phyloP scores from a whole-genome alignment of 2,797 vertebrate species.

The Acrocephalus scirpaceus region DNA sequence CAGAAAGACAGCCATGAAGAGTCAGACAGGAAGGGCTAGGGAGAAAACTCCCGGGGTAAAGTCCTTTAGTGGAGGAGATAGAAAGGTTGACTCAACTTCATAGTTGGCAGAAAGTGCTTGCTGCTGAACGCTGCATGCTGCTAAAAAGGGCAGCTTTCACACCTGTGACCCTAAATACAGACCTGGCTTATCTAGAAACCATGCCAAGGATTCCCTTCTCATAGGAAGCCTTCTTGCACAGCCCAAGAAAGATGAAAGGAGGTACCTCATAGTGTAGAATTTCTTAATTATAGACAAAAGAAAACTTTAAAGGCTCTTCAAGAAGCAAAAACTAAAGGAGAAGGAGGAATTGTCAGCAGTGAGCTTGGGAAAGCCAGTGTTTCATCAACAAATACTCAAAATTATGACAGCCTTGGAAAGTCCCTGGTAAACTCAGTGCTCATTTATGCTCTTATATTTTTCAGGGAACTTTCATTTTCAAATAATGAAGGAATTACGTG shows the following conservation, averaged over 20 bases:
- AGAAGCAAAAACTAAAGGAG: neutral
- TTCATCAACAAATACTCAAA: neutral
- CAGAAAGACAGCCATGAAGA: neutral
- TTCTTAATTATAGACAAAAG: neutral
- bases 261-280: neutral
- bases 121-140: neutral
- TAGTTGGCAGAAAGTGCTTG: neutral
- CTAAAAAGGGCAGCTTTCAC: neutral
- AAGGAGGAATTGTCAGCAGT: neutral
- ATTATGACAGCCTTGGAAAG: slow-evolving; percentile 37
- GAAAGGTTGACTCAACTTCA: neutral
- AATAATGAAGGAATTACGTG: neutral
- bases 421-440: slow-evolving; percentile 14
- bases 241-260: neutral
- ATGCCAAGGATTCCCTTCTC: neutral
- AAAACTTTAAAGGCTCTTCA: neutral
- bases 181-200: neutral
- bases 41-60: neutral
- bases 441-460: neutral
- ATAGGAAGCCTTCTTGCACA: neutral
- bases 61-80: neutral
- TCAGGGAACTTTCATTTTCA: neutral
- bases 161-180: neutral
- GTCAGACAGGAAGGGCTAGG: neutral
- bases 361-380: slow-evolving; percentile 6